Percentiles rank a stretch among this genome's conserved stretches.
Evolutionary conservation across 2,797 vertebrate genomes (phyloP).

Genomic region (Scyliorhinus canicula): DNA sequence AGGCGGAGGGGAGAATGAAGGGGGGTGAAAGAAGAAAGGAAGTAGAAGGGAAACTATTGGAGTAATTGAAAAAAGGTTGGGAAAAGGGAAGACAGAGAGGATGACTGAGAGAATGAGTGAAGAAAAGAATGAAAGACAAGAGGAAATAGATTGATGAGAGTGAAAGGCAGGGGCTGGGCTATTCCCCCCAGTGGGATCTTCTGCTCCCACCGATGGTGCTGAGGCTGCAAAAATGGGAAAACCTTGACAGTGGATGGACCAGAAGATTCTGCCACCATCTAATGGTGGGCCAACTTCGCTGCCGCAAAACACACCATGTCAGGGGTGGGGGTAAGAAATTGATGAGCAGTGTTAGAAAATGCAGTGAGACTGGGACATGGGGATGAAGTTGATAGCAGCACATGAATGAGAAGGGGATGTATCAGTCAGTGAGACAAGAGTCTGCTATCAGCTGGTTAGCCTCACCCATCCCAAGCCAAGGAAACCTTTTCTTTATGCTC

Average conservation of each 20-base stretch:
- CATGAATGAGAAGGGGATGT: background rate
- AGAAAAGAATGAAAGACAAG: background rate
- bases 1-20: background rate
- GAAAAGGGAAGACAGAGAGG: background rate
- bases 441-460: background rate
- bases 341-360: background rate
- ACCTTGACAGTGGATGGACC: no score
- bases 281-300: no score
- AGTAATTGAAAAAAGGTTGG: background rate
- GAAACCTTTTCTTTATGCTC: background rate
- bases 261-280: no score
- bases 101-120: constrained; percentile 8
- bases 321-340: background rate
- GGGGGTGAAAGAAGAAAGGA: background rate
- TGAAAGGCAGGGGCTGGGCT: no score
- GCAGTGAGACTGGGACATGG: background rate
- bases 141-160: no score
- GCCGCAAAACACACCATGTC: no score
- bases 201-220: no score
- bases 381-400: background rate
- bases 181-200: no score
- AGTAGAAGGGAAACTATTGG: background rate
- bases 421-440: background rate
- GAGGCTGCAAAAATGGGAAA: no score
- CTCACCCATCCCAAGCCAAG: background rate